These are phyloP conservation scores for Globia sparganii DNA, from an alignment of 2,888 invertebrate species.

Conservation along the genomic window DNA sequence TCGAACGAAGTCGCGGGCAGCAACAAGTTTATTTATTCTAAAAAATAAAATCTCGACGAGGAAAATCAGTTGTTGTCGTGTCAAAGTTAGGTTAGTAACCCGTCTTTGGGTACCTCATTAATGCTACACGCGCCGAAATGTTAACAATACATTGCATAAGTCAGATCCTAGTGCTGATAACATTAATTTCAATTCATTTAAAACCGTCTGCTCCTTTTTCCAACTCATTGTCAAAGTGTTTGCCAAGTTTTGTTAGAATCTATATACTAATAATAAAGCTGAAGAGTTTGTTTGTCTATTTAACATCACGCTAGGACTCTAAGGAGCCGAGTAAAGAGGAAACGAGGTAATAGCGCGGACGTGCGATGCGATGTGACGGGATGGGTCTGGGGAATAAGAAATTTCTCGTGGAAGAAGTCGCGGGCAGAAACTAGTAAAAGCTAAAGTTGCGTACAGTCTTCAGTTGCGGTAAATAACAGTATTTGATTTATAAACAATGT, in stretches of 20 bases:
- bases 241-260: conserved; percentile 48
- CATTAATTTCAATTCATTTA: conserved; percentile 59
- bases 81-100: conserved; percentile 37
- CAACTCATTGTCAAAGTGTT: conserved; percentile 45
- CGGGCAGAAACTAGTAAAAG: conserved; percentile 13
- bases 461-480: conserved; percentile 41
- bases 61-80: conserved; percentile 31
- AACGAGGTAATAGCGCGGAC: not conserved
- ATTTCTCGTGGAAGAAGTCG: not conserved
- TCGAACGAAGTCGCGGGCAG: not conserved
- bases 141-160: conserved; percentile 42
- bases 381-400: not conserved
- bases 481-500: conserved; percentile 58
- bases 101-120: conserved; percentile 13
- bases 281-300: not conserved
- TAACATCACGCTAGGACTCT: not conserved
- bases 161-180: conserved; percentile 43
- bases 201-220: conserved; percentile 51
- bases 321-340: not conserved
- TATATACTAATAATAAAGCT: not conserved
- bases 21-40: not conserved
- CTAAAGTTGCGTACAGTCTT: conserved; percentile 25
- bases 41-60: conserved; percentile 8
- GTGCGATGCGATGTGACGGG: not conserved
- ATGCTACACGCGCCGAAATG: conserved; percentile 55